A percentile compares a stretch with the other conserved stretches of the same genome.
Evolutionary conservation across 2,113 vertebrate genomes (phyloP).

Genomic region (Nipponia nippon): DNA sequence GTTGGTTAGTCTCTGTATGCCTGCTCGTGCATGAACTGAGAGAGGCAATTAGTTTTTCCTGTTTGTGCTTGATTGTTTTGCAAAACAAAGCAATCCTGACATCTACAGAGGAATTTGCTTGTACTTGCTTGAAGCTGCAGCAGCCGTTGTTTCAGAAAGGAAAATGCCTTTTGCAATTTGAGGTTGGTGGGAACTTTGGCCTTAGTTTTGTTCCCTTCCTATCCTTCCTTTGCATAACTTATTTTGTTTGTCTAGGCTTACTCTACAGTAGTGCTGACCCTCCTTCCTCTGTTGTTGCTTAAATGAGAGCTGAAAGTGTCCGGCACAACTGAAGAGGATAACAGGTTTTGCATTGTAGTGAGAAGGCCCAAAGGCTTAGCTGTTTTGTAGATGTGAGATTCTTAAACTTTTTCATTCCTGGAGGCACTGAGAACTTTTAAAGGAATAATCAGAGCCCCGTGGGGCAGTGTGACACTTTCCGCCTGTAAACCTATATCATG

Average conservation of each 20-base stretch:
- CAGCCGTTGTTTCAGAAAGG: background rate
- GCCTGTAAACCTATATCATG: background rate
- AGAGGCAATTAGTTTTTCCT: constrained; percentile 35
- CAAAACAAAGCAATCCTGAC: background rate
- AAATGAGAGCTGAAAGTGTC: background rate
- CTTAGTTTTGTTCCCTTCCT: background rate
- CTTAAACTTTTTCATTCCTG: background rate
- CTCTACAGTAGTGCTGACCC: background rate
- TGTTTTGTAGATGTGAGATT: background rate
- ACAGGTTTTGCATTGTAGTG: background rate
- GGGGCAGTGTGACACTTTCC: background rate
- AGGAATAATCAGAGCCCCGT: background rate
- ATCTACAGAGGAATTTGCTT: background rate
- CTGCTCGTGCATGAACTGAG: background rate
- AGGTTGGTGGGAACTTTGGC: background rate
- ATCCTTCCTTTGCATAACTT: background rate
- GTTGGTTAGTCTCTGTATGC: constrained; percentile 54
- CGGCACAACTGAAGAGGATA: background rate
- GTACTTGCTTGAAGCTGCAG: background rate
- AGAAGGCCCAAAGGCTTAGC: background rate
- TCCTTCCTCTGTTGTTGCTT: background rate
- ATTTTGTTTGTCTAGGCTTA: background rate
- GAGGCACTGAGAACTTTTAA: background rate
- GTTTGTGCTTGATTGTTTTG: background rate
- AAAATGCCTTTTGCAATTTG: background rate